Evolutionary conservation across 30 jellyfish, hydroid and myxozoan species (phyloP).

Genomic region (Aurelia sp.): DNA sequence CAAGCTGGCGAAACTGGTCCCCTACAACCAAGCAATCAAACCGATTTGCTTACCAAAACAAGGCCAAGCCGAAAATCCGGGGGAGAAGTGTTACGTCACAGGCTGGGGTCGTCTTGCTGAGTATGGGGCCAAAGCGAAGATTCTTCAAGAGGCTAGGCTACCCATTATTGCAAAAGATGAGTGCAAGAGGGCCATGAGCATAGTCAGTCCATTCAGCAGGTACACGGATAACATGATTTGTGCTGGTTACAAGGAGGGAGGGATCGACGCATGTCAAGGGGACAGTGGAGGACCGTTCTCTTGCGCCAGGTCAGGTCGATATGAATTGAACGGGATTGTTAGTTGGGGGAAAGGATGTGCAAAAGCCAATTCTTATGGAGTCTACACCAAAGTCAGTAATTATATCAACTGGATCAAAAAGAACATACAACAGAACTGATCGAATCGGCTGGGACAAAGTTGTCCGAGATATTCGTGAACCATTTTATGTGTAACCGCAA

Average conservation of each 20-base stretch:
- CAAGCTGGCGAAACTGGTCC: constrained; percentile 32
- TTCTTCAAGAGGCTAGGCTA: constrained; percentile 38
- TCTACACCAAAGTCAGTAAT: constrained; percentile 24
- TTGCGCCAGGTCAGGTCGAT: constrained; percentile 27
- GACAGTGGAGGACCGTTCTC: constrained; percentile 45
- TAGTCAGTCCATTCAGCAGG: background rate
- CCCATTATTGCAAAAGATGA: background rate
- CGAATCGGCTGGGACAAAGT: too few species aligned
- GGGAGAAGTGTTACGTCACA: constrained; percentile 35
- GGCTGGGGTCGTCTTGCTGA: constrained; percentile 58
- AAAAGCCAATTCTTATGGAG: constrained; percentile 21
- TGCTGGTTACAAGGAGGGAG: background rate
- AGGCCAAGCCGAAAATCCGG: constrained; percentile 20
- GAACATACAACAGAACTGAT: constrained; percentile 1
- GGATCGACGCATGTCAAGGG: constrained; percentile 15
- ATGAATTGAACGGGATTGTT: constrained; percentile 26
- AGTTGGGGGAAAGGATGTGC: constrained; percentile 58
- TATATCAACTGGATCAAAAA: constrained; percentile 22
- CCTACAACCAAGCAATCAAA: constrained; percentile 21
- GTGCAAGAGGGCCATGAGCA: background rate
- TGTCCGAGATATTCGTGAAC: too few species aligned
- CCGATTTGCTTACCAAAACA: constrained; percentile 53
- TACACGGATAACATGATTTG: constrained; percentile 1
- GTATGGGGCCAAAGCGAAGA: constrained; percentile 12
- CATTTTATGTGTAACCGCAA: too few species aligned